Conservation (phyloP, 2,888 invertebrate species). For the Mythimna pallens region DNA sequence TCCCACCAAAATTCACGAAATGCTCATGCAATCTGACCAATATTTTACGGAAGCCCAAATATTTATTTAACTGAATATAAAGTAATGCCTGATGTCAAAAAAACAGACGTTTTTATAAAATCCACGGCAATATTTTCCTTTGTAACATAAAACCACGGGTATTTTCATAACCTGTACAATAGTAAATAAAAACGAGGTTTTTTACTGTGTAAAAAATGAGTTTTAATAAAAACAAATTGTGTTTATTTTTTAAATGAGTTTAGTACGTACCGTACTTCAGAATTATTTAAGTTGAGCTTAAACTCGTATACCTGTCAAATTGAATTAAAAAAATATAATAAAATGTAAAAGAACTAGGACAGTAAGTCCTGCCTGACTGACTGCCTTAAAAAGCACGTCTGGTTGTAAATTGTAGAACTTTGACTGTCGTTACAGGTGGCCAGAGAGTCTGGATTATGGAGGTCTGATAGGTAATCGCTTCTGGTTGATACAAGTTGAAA, state of each 20-base stretch:
- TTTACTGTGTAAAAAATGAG: background rate
- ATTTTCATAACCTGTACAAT: conserved; percentile 21
- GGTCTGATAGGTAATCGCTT: too few species aligned
- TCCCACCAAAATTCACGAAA: background rate
- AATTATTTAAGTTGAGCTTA: background rate
- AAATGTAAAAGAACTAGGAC: too few species aligned
- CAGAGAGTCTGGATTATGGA: too few species aligned
- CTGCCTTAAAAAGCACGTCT: too few species aligned
- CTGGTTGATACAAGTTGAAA: too few species aligned
- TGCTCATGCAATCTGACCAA: conserved; percentile 7
- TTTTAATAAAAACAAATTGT: conserved; percentile 5
- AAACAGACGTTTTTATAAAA: conserved; percentile 20
- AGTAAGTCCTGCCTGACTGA: too few species aligned
- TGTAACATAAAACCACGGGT: conserved; percentile 7
- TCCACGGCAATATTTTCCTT: conserved; percentile 10
- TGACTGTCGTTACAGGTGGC: too few species aligned
- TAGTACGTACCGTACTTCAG: background rate
- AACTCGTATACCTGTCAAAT: too few species aligned
- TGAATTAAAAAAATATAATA: too few species aligned
- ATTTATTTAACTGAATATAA: conserved; percentile 39
- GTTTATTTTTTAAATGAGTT: background rate
- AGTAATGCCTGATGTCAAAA: conserved; percentile 6
- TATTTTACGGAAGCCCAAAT: conserved; percentile 19
- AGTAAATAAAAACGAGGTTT: background rate
- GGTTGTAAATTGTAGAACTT: too few species aligned